phyloP scores from a whole-genome alignment of 2,888 invertebrate species.

The Drosophila mettleri region DNA sequence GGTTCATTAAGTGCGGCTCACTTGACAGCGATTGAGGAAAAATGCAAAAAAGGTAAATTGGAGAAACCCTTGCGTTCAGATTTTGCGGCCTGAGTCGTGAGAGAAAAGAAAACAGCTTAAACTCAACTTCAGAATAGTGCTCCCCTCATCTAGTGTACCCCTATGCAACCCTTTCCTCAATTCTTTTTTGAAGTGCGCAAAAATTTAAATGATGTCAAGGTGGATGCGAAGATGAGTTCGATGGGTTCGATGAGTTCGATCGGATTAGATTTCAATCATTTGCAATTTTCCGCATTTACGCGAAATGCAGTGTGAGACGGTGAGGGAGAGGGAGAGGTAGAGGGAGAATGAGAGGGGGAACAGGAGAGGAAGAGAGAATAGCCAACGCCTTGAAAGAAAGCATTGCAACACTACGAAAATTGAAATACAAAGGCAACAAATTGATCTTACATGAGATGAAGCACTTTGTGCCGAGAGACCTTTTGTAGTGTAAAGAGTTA shows the following conservation, averaged over 20 bases:
- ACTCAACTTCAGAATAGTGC: not conserved
- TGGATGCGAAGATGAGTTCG: constrained; percentile 24
- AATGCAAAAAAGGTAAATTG: constrained; percentile 17
- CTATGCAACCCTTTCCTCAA: not conserved
- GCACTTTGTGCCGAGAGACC: constrained; percentile 2
- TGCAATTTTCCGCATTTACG: constrained; percentile 77
- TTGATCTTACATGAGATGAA: constrained; percentile 13
- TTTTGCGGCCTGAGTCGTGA: constrained; percentile 61
- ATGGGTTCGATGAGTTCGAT: constrained; percentile 21
- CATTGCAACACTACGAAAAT: constrained; percentile 3
- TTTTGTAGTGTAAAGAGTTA: not conserved
- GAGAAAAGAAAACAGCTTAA: constrained; percentile 65
- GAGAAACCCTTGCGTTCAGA: constrained; percentile 49
- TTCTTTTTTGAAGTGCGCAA: constrained; percentile 58
- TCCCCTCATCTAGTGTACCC: not conserved
- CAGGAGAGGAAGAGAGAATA: not conserved
- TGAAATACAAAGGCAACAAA: constrained; percentile 2
- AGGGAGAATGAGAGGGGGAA: not conserved
- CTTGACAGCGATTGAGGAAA: constrained; percentile 59
- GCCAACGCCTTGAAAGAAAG: constrained; percentile 28
- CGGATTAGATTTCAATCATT: constrained; percentile 67
- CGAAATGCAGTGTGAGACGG: constrained; percentile 53
- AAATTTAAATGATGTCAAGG: constrained; percentile 66
- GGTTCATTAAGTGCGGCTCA: constrained; percentile 78
- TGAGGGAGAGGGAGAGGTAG: not conserved